Conservation (phyloP, 2,113 vertebrate species). For the Chloebia gouldiae region DNA sequence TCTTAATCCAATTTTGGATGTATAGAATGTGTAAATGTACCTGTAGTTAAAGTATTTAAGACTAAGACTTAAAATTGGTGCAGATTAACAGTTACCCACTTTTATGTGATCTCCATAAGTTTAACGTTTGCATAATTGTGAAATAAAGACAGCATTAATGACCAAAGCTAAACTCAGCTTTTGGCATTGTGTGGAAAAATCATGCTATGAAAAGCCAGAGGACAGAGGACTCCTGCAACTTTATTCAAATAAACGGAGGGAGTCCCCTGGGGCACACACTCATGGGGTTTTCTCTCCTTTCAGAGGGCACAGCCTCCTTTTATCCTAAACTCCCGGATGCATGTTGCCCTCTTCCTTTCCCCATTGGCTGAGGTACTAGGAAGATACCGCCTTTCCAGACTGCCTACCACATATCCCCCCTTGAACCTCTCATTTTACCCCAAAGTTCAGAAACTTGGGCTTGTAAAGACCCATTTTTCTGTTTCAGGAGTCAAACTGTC, state of each 20-base stretch:
- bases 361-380: accelerated
- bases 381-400: background rate
- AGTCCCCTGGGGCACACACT: background rate
- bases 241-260: background rate
- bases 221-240: background rate
- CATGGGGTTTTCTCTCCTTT: background rate
- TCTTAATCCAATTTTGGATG: background rate
- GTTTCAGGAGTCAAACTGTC: background rate
- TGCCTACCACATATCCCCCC: too few species aligned
- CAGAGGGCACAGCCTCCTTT: accelerated
- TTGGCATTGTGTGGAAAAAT: background rate
- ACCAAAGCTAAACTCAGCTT: background rate
- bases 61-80: background rate
- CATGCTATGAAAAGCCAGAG: background rate
- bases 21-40: background rate
- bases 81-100: background rate
- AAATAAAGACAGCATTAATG: background rate
- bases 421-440: background rate
- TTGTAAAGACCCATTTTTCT: background rate
- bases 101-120: background rate
- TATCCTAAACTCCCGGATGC: accelerated
- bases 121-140: background rate
- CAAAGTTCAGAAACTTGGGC: background rate
- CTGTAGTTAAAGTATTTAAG: background rate
- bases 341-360: accelerated